phyloP scores from a whole-genome alignment of 2,113 vertebrate species.

The Pygoscelis antarcticus region DNA sequence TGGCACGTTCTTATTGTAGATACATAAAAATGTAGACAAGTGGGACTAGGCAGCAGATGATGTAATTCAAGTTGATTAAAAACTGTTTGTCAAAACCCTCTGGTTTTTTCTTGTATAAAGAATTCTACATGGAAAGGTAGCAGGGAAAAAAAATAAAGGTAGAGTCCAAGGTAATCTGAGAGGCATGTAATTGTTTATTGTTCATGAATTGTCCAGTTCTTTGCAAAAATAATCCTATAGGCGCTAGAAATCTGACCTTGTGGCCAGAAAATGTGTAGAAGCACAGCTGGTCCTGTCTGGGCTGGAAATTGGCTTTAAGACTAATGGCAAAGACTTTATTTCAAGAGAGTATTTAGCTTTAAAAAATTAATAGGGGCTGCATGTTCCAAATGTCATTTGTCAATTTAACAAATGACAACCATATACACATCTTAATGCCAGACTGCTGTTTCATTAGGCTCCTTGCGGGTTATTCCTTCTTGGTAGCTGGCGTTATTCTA shows the following conservation, averaged over 20 bases:
- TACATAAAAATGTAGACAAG: neutral
- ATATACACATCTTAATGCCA: slow-evolving; percentile 17
- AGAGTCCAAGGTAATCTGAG: neutral
- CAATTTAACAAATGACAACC: slow-evolving; percentile 55
- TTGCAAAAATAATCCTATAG: neutral
- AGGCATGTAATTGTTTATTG: neutral
- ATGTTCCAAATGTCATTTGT: slow-evolving; percentile 54
- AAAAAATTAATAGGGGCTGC: slow-evolving; percentile 43
- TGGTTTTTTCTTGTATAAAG: neutral
- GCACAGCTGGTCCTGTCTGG: slow-evolving; percentile 45
- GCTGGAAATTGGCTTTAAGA: slow-evolving; percentile 32
- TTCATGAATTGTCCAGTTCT: neutral
- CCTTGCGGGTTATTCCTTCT: neutral
- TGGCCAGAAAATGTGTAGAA: slow-evolving; percentile 54
- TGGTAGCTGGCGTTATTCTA: neutral
- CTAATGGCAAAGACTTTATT: slow-evolving; percentile 35
- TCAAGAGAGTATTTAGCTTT: slow-evolving; percentile 34
- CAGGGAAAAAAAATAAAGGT: neutral
- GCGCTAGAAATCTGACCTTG: slow-evolving; percentile 17
- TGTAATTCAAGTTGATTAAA: neutral
- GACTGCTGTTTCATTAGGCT: slow-evolving; percentile 50
- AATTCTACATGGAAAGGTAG: neutral
- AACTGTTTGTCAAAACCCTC: neutral
- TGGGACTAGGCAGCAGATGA: neutral
- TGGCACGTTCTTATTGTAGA: neutral